Base-by-base conservation (phyloP, 2,888 invertebrate genomes). In the Nomada ferruginata region DNA sequence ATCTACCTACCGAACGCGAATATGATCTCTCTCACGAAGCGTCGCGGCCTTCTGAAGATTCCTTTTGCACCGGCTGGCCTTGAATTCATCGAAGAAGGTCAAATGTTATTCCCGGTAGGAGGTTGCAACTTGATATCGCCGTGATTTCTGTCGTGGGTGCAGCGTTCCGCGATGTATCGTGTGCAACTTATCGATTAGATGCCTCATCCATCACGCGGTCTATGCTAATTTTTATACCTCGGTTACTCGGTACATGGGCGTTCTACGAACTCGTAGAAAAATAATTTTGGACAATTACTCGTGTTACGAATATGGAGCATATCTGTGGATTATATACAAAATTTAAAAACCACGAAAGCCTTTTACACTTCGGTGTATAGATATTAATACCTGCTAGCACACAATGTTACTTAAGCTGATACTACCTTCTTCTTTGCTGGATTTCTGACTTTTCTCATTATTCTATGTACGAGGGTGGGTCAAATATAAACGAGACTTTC, bases 11-110 rank as follows among this genome's bases (percentile, higher is more conserved):
- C 59, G 50, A n/a, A 61, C 47, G 76, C 44, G 60, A 79, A 77
- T 82, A 82, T 78, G 68, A 83, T 83, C 74, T 78, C 72, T 78
- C 82, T 68, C 74, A 52, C 68, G 70, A 47, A 65, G 50, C 74
- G 23, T 55, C 65, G 52, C 57, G 82, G 71, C 74, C 74, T 82
- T 75, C 68, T 44, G 60, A 64, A 65, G 74, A 70, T 71, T 70
- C 60, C 55, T 53, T 63, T 26, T 44, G 47, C 61, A 57, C 72
- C 44, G 10, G 59, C 23, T 79, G 75, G 63, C 78, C 75, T 83
- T 75, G 75, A 44, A 73, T 77, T 55, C 69, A 69, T 64, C 53
- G 63, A 79, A 72, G 59, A 81, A 77, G 81, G 76, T 70, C 76
- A 65, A 59, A 80, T 36, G 71, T 61, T 57, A 29, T 23, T 20